Base-by-base conservation (phyloP, 2,797 vertebrate genomes). In the Aphelocoma californica region DNA sequence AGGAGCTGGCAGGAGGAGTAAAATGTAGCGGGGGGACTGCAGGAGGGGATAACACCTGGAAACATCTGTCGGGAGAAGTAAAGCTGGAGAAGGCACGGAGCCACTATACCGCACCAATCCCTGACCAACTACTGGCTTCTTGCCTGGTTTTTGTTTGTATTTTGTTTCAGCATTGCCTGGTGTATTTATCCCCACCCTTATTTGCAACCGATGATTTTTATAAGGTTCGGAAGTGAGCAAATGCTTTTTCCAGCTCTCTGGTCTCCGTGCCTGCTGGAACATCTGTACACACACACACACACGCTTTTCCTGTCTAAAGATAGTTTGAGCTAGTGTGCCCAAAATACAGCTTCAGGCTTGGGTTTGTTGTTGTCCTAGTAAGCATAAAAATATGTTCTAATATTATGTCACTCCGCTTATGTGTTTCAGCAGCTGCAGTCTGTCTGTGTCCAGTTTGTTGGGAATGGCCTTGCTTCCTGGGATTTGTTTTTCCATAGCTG, bases 331-430 rank as follows among this genome's bases (percentile, higher is more conserved):
- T 86, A 66, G 48, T 9, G 2, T 93, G 86, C 82, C 91, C 60
- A 93, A 95, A 93, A 95, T 93, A 86, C 91, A 61, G 48, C 77
- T 81, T 88, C 80, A 83, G 81, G 73, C 88, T 92, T 79, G 1
- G 10, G 81, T 88, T 92, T 97, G 88, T 87, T 95, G 82, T 93
- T 96, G 80, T 89, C 77, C 96, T 95, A 95, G 92, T 95, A 96
- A 96, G 91, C 90, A 67, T 65, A 90, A 94, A 97, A 96, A 71
- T 89, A 89, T 95, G 95, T 91, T 95, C 71, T 92, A 87, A 90
- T 86, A 84, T 90, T 93, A 91, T 86, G 90, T 95, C 91, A 92
- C 78, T 86, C n/a, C 0, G 0, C 44, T 92, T 93, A 60, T 77
- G 71, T 93, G 84, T 69, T 96, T 92, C 93, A 93, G 88, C 89